A percentile compares a stretch with the other conserved stretches of the same genome.
phyloP scores from a whole-genome alignment of 2,113 vertebrate species.

The Brevimyrus niger region DNA sequence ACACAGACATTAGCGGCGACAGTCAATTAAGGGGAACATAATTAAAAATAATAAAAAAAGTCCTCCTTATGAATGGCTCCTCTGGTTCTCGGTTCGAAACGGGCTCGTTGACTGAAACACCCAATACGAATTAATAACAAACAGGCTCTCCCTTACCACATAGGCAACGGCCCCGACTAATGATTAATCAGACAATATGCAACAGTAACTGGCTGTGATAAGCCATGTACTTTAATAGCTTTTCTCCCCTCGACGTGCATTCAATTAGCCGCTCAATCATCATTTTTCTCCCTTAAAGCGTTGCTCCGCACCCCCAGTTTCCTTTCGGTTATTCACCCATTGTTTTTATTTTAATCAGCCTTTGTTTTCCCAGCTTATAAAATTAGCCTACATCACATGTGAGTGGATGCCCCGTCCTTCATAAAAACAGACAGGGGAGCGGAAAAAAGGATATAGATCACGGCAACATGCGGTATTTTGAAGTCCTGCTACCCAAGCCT shows the following conservation, averaged over 20 bases:
- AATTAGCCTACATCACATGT: background rate
- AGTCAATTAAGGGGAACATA: constrained; percentile 59
- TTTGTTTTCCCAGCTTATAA: background rate
- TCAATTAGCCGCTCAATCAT: constrained; percentile 30
- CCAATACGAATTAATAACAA: constrained; percentile 28
- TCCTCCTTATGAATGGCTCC: constrained; percentile 39
- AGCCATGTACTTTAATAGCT: constrained; percentile 17
- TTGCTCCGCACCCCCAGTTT: background rate
- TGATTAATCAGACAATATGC: constrained; percentile 14
- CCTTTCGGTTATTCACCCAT: background rate
- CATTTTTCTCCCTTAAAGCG: constrained; percentile 27
- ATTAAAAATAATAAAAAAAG: constrained; percentile 42
- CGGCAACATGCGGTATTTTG: background rate
- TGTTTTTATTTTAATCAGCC: background rate
- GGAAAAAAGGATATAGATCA: background rate
- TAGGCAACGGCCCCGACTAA: background rate
- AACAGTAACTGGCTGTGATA: constrained; percentile 17
- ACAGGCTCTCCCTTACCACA: constrained; percentile 10
- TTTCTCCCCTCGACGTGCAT: constrained; percentile 20
- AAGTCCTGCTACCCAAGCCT: background rate
- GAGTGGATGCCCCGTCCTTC: background rate
- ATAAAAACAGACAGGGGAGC: background rate
- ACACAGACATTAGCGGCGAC: constrained; percentile 42
- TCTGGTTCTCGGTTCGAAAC: constrained; percentile 11
- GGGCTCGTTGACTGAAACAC: constrained; percentile 39